Evolutionary conservation across 2,888 invertebrate genomes (phyloP).

Genomic region (Apodemia hepburni): DNA sequence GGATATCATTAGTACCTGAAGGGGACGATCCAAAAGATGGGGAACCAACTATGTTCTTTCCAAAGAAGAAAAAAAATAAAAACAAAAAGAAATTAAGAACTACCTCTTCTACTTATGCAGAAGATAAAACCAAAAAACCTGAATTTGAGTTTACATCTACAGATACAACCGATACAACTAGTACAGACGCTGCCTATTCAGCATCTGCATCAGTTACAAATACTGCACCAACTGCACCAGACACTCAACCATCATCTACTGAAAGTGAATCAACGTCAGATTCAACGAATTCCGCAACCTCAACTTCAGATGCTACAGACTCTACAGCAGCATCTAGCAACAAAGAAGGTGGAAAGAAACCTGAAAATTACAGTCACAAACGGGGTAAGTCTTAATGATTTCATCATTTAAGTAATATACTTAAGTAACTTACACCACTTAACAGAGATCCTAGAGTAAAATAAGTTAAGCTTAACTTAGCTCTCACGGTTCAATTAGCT

Average conservation of each 20-base stretch:
- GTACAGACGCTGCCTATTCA: conserved; percentile 26
- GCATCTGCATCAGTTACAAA: conserved; percentile 12
- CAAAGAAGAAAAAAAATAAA: conserved; percentile 50
- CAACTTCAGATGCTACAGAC: conserved; percentile 42
- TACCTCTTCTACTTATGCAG: conserved; percentile 25
- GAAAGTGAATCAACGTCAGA: conserved; percentile 32
- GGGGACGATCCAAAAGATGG: conserved; percentile 43
- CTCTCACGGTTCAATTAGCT: too few relatives aligned
- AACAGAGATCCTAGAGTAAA: too few relatives aligned
- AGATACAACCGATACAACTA: conserved; percentile 23
- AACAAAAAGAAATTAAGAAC: conserved; percentile 39
- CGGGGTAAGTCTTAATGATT: conserved; percentile 46
- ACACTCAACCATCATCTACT: conserved; percentile 31
- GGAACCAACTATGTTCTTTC: conserved; percentile 62
- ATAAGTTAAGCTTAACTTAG: too few relatives aligned
- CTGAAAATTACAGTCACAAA: conserved; percentile 46
- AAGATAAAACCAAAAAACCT: conserved; percentile 7
- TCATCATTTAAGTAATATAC: too few relatives aligned
- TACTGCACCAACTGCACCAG: conserved; percentile 26
- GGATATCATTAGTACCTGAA: conserved; percentile 58
- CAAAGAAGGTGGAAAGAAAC: conserved; percentile 44
- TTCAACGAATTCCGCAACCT: conserved; percentile 28
- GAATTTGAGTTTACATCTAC: conserved; percentile 23
- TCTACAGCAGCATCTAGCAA: conserved; percentile 53
- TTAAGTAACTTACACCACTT: too few relatives aligned